Conservation (phyloP, 2,888 invertebrate genomes). For the Pyrrhosoma nymphula region DNA sequence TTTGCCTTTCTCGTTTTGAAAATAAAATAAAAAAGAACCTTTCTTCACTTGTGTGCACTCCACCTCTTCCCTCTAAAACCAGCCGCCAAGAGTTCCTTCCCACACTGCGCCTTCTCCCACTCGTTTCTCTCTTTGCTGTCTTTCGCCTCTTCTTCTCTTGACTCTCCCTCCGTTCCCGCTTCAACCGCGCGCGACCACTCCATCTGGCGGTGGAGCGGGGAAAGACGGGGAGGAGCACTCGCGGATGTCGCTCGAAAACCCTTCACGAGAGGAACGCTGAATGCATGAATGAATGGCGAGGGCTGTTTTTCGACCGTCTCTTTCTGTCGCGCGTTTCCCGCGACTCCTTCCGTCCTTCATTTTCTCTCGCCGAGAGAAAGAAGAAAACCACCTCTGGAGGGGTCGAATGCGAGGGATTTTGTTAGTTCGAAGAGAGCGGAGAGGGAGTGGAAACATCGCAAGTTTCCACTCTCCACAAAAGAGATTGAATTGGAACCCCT, state of each 20-base stretch:
- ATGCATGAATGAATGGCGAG: constrained; percentile 39
- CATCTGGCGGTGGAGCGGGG: constrained; percentile 33
- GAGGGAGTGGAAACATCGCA: constrained; percentile 3
- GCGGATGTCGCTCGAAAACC: constrained; percentile 33
- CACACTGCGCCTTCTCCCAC: neutral
- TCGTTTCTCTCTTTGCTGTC: neutral
- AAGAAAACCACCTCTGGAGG: neutral
- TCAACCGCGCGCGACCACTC: constrained; percentile 9
- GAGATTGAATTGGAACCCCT: neutral
- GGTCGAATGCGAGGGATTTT: neutral
- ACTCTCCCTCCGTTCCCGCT: neutral
- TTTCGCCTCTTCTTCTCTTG: neutral
- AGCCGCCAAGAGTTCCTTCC: neutral
- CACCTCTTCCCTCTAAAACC: neutral
- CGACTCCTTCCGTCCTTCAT: neutral
- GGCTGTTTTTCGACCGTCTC: neutral
- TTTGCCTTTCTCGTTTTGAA: neutral
- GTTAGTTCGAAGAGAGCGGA: neutral
- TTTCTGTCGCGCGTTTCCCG: neutral
- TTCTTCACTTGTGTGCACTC: neutral
- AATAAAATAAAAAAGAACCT: neutral
- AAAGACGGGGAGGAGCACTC: constrained; percentile 34
- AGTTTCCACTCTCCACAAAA: neutral
- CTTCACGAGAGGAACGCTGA: neutral
- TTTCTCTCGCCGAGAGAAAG: neutral